Conservation (phyloP, 2,888 invertebrate species). For the Encarsia formosa region DNA sequence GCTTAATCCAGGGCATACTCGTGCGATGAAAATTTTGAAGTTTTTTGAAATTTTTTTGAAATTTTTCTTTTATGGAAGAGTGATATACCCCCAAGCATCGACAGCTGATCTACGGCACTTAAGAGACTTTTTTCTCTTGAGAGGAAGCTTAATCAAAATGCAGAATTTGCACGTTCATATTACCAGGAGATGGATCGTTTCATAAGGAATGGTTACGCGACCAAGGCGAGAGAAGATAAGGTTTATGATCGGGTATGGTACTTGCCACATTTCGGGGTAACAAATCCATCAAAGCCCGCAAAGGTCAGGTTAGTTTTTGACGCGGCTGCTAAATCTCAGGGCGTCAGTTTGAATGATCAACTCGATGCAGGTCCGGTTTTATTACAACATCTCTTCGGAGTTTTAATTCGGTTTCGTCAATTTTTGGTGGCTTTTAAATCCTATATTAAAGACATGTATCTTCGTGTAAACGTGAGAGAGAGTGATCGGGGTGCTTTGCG, state of each 20-base stretch:
- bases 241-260: not conserved
- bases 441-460: conserved; percentile 3
- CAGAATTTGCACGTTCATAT: not conserved
- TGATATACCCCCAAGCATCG: not conserved
- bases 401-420: conserved; percentile 27
- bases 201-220: not conserved
- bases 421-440: conserved; percentile 7
- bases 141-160: not conserved
- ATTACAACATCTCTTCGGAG: not conserved
- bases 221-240: not conserved
- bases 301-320: not conserved
- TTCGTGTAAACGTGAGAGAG: not conserved
- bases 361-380: not conserved
- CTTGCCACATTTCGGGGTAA: not conserved
- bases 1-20: not conserved
- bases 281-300: not conserved
- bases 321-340: not conserved
- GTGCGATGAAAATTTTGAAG: not conserved
- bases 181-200: not conserved
- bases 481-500: not conserved
- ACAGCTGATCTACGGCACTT: not conserved
- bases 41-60: not conserved
- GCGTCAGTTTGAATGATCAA: not conserved
- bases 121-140: not conserved
- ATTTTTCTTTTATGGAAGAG: not conserved